Evolutionary conservation across 2,113 vertebrate species (phyloP).

Genomic region (Tyrannus savana): DNA sequence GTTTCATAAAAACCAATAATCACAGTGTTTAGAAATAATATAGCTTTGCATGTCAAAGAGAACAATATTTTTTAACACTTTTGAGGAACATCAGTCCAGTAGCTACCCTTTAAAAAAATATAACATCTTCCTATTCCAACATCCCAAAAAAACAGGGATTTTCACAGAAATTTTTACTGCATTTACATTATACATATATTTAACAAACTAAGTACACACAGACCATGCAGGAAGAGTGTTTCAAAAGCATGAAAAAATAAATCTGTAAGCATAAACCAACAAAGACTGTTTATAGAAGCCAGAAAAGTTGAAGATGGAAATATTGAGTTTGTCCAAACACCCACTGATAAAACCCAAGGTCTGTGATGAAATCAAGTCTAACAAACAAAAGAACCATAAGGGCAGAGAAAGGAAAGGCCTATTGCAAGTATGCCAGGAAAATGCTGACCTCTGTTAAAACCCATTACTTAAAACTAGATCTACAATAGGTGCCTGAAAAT

Average conservation of each 20-base stretch:
- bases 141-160: neutral
- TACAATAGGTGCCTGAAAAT: neutral
- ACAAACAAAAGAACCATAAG: constrained; percentile 16
- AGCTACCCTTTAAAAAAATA: neutral
- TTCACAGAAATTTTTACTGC: neutral
- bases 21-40: neutral
- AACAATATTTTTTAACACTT: neutral
- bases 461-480: neutral
- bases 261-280: neutral
- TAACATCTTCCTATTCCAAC: neutral
- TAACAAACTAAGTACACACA: neutral
- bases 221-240: neutral
- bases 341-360: constrained; percentile 58
- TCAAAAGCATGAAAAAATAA: neutral
- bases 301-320: constrained; percentile 34
- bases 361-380: constrained; percentile 58
- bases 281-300: constrained; percentile 12
- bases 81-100: neutral
- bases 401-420: neutral
- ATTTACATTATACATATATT: neutral
- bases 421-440: neutral
- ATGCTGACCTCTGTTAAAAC: neutral
- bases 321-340: constrained; percentile 24
- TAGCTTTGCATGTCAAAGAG: neutral
- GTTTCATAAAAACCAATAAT: neutral